Base-by-base conservation (phyloP, 2,797 vertebrate species). In the Poecilia gillii region DNA sequence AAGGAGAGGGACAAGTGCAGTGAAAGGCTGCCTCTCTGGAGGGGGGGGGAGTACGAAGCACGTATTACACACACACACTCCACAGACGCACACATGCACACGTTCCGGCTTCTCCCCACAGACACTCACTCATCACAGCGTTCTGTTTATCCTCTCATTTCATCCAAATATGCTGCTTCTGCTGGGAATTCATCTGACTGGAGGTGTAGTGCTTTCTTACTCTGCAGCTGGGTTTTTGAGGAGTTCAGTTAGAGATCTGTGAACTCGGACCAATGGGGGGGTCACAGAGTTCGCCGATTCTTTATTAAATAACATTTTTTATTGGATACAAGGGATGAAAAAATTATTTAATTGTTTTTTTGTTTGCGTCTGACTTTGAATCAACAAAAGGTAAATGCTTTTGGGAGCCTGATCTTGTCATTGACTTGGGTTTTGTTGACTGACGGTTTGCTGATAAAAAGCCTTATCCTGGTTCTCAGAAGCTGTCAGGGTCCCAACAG, bases 131-230 rank as follows among this genome's bases (percentile, higher is more conserved):
- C 88, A 85, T 77, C 80, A 73, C 81, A 87, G 87, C 73, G 74
- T 83, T 85, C 51, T 83, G 81, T 89, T 91, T 89, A 79, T 85
- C 84, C 74, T 89, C 77, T 85, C 62, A 87, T 90, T 89, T 82
- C 51, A 76, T 87, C 79, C 75, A 88, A 80, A 85, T 82, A 86
- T 85, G 75, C 74, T 84, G 80, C 74, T 71, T 20, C 73, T 74
- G 77, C 78, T 81, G 88, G 84, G 88, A 84, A 28, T 77, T 80
- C 28, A 49, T 73, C 55, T 87, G 68, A 74, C 82, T 74, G 82
- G 70, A 83, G 89, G 81, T 76, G 47, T 59, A 46, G 16, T 13
- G 5, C 85, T 84, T 80, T 83, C 55, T 77, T 59, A 31, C 81
- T 74, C 47, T 72, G 71, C 74, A 84, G 72, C 20, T 31, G 47